Evolutionary conservation across 2,113 vertebrate species (phyloP), one percentile per base, ranked within the genome.

Genomic region (Helogale parvula): DNA sequence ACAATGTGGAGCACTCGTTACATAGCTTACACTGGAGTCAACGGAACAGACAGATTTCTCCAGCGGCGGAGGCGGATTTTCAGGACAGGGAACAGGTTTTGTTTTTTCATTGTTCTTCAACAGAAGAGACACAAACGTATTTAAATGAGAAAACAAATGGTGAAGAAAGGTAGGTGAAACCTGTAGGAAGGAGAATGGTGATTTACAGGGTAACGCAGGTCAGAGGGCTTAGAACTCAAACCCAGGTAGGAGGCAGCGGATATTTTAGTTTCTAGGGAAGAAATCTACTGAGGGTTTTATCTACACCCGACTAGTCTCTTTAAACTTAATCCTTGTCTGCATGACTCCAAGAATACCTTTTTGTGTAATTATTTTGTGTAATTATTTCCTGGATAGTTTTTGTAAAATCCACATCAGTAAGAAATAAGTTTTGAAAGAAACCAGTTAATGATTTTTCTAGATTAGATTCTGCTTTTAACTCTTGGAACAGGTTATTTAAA

Each of bases 381-480:
- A 16, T 54, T 87, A 68, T 29, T 88, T 96, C n/a, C 63, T 83
- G 1, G 19, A 25, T 54, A 29, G 2, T 72, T 87, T 96, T 69
- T 12, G 1, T 74, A 68, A 85, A 93, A 74, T 33, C 31, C 21
- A 95, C 82, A 29, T 86, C 33, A 79, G n/a, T 74, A 89, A 87
- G 66, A 95, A 93, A 50, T 82, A 94, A 85, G 14, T 63, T 80
- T 83, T 96, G 41, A 80, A 81, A 91, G 72, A 95, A 95, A 92
- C 7, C 14, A 84, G 9, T 60, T 93, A 45, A 31, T 96, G 5
- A 35, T 38, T 50, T 29, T 87, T 84, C 52, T 71, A 82, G 38
- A 91, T 83, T 35, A 25, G 15, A 1, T 76, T 90, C 41, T 77
- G 17, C 38, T 79, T 83, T 91, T 93, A 12, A 74, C 17, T 4